Base-by-base conservation (phyloP, 1,140 invertebrate genomes). In the Drosophila persimilis region DNA sequence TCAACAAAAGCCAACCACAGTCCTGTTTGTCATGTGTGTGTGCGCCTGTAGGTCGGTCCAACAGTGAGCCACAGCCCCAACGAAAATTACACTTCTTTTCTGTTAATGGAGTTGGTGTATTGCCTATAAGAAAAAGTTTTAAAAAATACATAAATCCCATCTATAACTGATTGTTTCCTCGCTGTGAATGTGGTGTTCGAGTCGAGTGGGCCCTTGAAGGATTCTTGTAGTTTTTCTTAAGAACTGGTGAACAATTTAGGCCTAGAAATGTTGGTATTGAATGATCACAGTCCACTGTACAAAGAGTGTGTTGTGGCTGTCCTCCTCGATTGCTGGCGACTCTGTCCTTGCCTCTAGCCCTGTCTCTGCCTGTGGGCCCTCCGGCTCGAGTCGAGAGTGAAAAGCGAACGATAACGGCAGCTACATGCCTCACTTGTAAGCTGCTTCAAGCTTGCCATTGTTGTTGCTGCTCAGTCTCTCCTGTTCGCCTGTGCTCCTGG, bases 381-480 rank as follows among this genome's bases (percentile, higher is more conserved):
- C 57, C 58, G 31, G 48, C 61, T 63, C 24, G 50, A 26, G 54
- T 63, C 52, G 78, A 76, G 77, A 88, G 81, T 86, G 83, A 86
- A 88, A 88, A 88, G 77, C 83, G 78, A 71, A 66, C 78, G 81
- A 86, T 86, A 86, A 86, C 83, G 83, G 81, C 77, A 85, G 81
- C 73, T 77, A 86, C 81, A 86, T 86, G 81, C 81, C 81, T 75
- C 83, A 86, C 81, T 86, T 86, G 83, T 88, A 85, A 85, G 81
- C 80, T 86, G 73, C 83, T 86, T 86, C 64, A 81, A 77, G 79
- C 69, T 76, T 67, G 58, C 81, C 77, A 74, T 86, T 86, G 67
- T 84, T 75, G 75, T 73, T 84, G 80, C 15, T 53, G 20, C 53
- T 31, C 26, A 48, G 39, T 15, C 43, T 11, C 47, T 44, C 29